Evolutionary conservation across 2,113 vertebrate species (phyloP), one percentile per base, ranked within the genome.

Genomic region (Ameiurus melas): DNA sequence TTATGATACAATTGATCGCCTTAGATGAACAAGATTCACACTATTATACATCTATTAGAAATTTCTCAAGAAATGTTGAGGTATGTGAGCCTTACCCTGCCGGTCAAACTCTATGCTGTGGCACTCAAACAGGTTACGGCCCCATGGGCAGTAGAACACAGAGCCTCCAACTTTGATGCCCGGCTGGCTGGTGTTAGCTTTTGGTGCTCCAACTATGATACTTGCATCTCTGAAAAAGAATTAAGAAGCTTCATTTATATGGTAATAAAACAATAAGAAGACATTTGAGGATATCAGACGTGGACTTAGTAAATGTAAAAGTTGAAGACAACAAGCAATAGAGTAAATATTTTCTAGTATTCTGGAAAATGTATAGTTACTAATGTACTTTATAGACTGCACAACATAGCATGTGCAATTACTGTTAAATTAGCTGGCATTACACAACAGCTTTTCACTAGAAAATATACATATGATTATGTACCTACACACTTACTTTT

Each of bases 61-160:
- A 33, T 47, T 27, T 39, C 4, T 39, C 66, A 68, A 82, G 22
- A 58, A 47, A 39, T 27, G 30, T 16, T n/a, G 25, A 25, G n/a
- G 13, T 1, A 30, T 19, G 27, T 17, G 25, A 82, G 22, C 1
- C 88, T 94, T 95, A 97, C 97, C 97, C 95, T 95, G 83, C 71
- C 84, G 64, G 90, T 98, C 97, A 91, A 98, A 98, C 83, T 95
- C 93, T 0, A 98, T 96, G 90, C 86, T 89, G 39, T 92, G 92
- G 36, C 94, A 95, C 51, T 95, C 78, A 0, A 94, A 86, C 85
- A 92, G 92, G 89, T 91, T 64, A 68, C 91, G 83, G 71, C 92
- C 91, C 97, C 97, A 98, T 4, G 97, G 96, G 87, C 97, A 98
- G 94, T 97, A 95, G 93, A 96, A 98, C 60, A 98, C 97, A 0